Base-by-base conservation (phyloP, 2,113 vertebrate genomes). In the Carassius gibelio region DNA sequence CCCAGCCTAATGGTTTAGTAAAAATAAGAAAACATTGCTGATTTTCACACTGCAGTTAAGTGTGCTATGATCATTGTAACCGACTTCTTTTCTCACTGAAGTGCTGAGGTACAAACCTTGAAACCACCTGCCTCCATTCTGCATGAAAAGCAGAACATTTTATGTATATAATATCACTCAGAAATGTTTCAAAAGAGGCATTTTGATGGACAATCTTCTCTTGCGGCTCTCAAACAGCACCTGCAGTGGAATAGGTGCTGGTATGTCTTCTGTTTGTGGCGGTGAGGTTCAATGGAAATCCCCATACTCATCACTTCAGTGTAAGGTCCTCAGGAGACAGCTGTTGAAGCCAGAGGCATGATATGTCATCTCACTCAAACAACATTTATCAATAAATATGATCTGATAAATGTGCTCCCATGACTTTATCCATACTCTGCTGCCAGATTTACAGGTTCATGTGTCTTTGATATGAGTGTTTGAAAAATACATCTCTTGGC, bases 261-360 rank as follows among this genome's bases (percentile, higher is more conserved):
- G 50, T 76, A 76, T 76, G 75, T 76, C 48, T 76, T 76, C 14
- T 76, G 75, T 76, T 55, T 76, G 48, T 76, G 50, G 75, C 50
- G 50, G 75, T 76, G 48, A 17, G 15, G 75, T 62, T 62, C 5
- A 80, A 62, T 34, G 77, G 57, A 21, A 80, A 42, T 57, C 17
- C 57, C 77, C 11, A 13, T 23, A 9, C 62, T 66, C 45, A 69
- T 52, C 38, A 50, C 45, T 81, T 68, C 79, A 69, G 42, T 66
- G 48, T 50, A 7, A 81, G n/a, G 21, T 62, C 36, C 57, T 81
- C 45, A 21, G 11, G 62, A 69, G 62, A 68, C 79, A 81, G 62
- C 45, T 80, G 38, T 64, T 64, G 8, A 80, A 81, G 79, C 62
- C 79, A 69, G 26, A 19, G 15, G 79, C 45, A 68, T 17, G 38